Evolutionary conservation across 2,113 vertebrate genomes (phyloP).

Genomic region (Podarcis raffonei): DNA sequence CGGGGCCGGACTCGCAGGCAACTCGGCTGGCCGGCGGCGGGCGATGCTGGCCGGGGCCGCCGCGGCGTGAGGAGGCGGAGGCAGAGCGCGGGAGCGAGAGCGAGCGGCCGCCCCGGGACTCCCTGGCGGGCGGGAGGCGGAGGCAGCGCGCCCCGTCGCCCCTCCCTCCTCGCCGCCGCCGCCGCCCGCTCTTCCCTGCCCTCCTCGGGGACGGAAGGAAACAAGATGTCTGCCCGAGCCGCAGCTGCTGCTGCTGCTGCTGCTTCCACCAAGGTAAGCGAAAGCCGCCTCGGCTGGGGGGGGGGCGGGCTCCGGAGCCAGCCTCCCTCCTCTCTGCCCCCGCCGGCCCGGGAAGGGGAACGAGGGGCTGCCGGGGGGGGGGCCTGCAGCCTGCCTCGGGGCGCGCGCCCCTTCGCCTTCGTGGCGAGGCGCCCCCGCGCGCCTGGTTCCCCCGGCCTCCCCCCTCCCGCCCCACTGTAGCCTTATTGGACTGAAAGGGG

Average conservation of each 20-base stretch:
- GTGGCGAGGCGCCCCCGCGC: too few species aligned
- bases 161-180: background rate
- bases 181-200: background rate
- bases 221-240: conserved; percentile 94
- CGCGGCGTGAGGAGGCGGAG: conserved; percentile 58
- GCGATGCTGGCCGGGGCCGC: conserved; percentile 67
- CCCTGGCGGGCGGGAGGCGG: background rate
- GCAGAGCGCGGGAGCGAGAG: background rate
- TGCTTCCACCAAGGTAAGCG: conserved; percentile 83
- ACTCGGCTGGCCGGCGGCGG: conserved; percentile 5
- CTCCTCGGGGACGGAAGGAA: conserved; percentile 62
- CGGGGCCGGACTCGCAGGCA: background rate
- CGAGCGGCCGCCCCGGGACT: background rate
- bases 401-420: too few species aligned
- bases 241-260: conserved; percentile 14
- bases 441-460: too few species aligned
- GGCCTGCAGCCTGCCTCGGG: too few species aligned
- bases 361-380: too few species aligned
- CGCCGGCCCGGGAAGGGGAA: background rate
- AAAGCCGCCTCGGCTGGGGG: background rate
- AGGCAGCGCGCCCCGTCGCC: background rate
- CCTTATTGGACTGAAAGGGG: too few species aligned
- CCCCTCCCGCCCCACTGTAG: too few species aligned
- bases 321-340: background rate
- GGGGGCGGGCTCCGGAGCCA: background rate